These are phyloP conservation scores for Hypomecis punctinalis DNA, from an alignment of 2,888 invertebrate species.

Conservation along the genomic window DNA sequence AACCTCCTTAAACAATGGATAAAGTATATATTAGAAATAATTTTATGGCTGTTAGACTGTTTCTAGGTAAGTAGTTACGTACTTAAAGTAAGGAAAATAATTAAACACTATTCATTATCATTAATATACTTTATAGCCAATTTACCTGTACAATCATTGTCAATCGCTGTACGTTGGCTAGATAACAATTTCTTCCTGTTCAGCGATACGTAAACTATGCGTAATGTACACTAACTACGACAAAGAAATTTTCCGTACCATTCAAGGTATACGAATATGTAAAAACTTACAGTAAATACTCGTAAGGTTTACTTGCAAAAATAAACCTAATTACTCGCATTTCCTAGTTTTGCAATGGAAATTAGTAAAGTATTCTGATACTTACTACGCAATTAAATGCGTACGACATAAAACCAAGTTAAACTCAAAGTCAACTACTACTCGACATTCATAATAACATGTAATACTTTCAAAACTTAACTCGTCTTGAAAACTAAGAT, in stretches of 20 bases:
- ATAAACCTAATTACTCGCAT: conserved; percentile 14
- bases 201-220: neutral
- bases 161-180: conserved; percentile 4
- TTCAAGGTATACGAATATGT: conserved; percentile 39
- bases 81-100: conserved; percentile 10
- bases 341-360: neutral
- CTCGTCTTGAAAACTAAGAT: conserved; percentile 16
- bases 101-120: neutral
- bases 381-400: too few species aligned
- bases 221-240: conserved; percentile 20
- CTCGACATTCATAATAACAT: too few species aligned
- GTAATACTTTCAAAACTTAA: conserved; percentile 16
- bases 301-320: conserved; percentile 22
- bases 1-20: too few species aligned
- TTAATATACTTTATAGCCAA: conserved; percentile 1
- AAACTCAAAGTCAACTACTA: too few species aligned
- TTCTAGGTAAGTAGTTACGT: neutral
- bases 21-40: neutral
- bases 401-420: too few species aligned
- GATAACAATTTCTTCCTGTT: conserved; percentile 26
- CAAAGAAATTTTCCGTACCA: conserved; percentile 36
- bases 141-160: conserved; percentile 22
- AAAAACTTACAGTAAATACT: conserved; percentile 34
- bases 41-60: neutral
- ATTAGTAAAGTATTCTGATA: too few species aligned